Percentiles rank a stretch among this genome's conserved stretches.
These are phyloP conservation scores for Pica pica DNA, from an alignment of 2,113 vertebrate genomes.

Conservation along the genomic window DNA sequence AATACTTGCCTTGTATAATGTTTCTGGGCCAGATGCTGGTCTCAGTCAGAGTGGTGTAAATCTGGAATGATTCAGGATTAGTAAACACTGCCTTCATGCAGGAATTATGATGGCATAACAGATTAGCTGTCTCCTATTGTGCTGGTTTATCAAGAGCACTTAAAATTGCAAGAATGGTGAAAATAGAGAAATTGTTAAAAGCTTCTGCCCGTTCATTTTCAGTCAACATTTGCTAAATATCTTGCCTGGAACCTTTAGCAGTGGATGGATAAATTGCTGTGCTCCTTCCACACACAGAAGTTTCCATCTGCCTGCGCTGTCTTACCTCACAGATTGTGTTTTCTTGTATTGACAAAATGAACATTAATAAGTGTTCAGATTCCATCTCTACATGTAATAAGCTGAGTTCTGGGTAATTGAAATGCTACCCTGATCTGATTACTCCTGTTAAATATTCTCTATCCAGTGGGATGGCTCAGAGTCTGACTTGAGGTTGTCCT, in stretches of 20 bases:
- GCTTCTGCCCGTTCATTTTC: not conserved
- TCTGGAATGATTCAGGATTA: constrained; percentile 27
- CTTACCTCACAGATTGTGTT: not conserved
- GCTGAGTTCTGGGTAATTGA: not conserved
- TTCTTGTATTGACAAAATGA: not conserved
- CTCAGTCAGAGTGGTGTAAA: constrained; percentile 17
- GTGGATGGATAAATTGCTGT: not conserved
- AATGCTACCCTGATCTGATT: not conserved
- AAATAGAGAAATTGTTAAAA: not conserved
- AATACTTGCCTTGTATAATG: constrained; percentile 9
- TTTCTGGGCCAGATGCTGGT: not conserved
- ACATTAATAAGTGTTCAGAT: not conserved
- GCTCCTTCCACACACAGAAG: not conserved
- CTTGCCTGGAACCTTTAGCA: not conserved
- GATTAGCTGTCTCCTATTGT: not conserved
- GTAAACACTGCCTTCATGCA: not conserved
- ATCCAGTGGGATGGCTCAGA: not conserved
- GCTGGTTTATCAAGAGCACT: not conserved
- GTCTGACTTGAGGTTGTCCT: not conserved
- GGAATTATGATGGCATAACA: not conserved
- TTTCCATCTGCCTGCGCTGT: not conserved
- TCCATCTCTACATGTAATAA: not conserved
- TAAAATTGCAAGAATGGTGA: not conserved
- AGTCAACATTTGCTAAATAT: not conserved
- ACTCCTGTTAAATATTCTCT: not conserved